Evolutionary conservation across 2,888 invertebrate genomes (phyloP), one percentile per base, ranked within the genome.

Genomic region (Melieria crassipennis): DNA sequence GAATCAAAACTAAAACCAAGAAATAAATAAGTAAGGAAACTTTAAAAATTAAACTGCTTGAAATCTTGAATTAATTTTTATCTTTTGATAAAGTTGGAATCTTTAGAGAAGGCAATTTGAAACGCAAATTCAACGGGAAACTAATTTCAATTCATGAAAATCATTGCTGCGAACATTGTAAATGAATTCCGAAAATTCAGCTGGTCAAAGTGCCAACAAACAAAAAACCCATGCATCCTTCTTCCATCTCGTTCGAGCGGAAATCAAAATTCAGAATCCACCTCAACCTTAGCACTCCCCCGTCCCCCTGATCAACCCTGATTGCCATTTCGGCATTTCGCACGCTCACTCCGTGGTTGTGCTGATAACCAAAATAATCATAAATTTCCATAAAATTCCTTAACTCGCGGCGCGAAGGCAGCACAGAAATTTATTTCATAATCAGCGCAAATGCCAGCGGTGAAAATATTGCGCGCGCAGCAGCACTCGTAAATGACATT

Each of bases 381-480:
- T 71, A 71, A 71, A 71, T 71, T 71, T 71, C 57, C 66, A 71
- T 71, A 71, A 65, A 66, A 65, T 43, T 46, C n/a, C 55, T 16
- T 55, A 67, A 67, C 9, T 5, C 16, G 43, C 46, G 30, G 10
- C 9, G 13, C 11, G 48, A 46, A 5, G 30, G 48, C 16, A 60
- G 58, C 46, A 13, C 16, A 45, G 16, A 67, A 69, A 69, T 63
- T 52, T 45, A 69, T 70, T 62, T 50, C 65, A 50, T 70, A 65
- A 70, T 64, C 70, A 70, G 65, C 65, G 57, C 62, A 66, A 69
- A 65, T 56, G 66, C 71, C 71, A 7, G 10, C 62, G 62, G 66
- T 11, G 45, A n/a, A 56, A 71, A 71, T 55, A 47, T 52, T 71
- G 43, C 11, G 10, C n/a, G 46, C 46, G 42, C 7, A 52, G 57